Evolutionary conservation across 2,113 vertebrate genomes (phyloP), one percentile per base, ranked within the genome.

Genomic region (Rousettus leschenaultii): DNA sequence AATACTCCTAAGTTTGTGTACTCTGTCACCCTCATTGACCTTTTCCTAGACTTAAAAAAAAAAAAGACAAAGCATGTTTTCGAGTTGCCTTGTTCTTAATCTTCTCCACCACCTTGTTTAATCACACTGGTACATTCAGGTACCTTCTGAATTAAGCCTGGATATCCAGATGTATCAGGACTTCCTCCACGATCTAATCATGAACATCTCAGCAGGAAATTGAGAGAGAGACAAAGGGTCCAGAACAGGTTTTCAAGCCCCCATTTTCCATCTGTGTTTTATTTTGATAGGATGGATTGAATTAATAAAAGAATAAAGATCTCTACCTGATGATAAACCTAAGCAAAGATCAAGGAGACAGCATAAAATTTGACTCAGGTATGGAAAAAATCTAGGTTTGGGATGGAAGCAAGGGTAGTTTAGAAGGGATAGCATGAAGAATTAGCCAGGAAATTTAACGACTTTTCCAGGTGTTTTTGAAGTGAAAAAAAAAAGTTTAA

Each of bases 241-340:
- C 48, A 75, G n/a, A 88, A 61, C 28, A 75, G 4, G 0, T 74
- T 88, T 74, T 75, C 18, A 83, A 92, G 26, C 30, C 40, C 22
- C 21, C n/a, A 51, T 75, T 51, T 83, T 43, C 59, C 84, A 95
- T 65, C 65, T 92, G 38, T 92, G 48, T 74, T 92, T 84, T 84
- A 88, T 92, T 88, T 92, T 87, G 45, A 79, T 88, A 82, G 19
- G 24, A 38, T 85, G 9, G 65, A 45, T 51, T 91, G 30, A 89
- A 94, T 74, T 26, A 57, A 63, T 63, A 38, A 74, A 75, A 55
- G n/a, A 89, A 1, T 79, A 95, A 87, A 63, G 21, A 8, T 35
- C 19, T 15, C 8, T 57, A 28, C 22, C 53, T 82, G 30, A 84
- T 83, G 43, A 78, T 94, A 68, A 78, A 30, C 33, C 26, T 40